Percentiles rank a stretch among this genome's conserved stretches.
Conservation (phyloP, 2,113 vertebrate species). For the Oryzias melastigma region DNA sequence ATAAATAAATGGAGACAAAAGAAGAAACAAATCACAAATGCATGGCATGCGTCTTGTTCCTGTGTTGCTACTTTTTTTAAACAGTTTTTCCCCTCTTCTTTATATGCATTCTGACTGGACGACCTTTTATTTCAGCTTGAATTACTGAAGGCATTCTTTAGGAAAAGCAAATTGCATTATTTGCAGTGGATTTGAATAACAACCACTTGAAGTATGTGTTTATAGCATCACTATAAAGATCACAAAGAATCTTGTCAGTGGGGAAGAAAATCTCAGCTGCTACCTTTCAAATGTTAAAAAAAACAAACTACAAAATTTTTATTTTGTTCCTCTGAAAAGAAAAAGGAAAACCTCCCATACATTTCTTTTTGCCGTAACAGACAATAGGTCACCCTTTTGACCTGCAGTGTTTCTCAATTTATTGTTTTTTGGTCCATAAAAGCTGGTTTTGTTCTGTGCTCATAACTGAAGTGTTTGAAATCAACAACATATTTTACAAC, state of each 20-base stretch:
- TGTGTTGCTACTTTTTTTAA: constrained; percentile 11
- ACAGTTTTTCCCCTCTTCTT: constrained; percentile 8
- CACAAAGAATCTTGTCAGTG: constrained; percentile 2
- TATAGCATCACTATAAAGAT: neutral
- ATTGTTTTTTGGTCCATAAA: no score
- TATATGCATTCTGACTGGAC: constrained; percentile 9
- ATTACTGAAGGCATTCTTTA: constrained; percentile 4
- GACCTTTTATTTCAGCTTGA: constrained; percentile 15
- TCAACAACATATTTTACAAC: no score
- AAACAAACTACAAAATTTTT: constrained; percentile 20
- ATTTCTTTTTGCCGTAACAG: neutral
- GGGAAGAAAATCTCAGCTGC: constrained; percentile 7
- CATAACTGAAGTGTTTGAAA: no score
- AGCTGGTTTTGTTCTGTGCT: no score
- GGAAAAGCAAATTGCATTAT: constrained; percentile 3
- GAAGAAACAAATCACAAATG: constrained; percentile 35
- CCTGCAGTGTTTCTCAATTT: no score
- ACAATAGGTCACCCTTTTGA: neutral
- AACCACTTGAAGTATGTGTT: neutral
- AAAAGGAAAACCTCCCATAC: neutral
- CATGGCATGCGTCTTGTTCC: constrained; percentile 63
- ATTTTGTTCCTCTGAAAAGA: neutral
- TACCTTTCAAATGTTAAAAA: constrained; percentile 2
- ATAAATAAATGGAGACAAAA: constrained; percentile 42
- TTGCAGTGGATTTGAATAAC: neutral